These are phyloP conservation scores for Anisognathus igniventris DNA, from an alignment of 2,797 vertebrate genomes.

Conservation along the genomic window DNA sequence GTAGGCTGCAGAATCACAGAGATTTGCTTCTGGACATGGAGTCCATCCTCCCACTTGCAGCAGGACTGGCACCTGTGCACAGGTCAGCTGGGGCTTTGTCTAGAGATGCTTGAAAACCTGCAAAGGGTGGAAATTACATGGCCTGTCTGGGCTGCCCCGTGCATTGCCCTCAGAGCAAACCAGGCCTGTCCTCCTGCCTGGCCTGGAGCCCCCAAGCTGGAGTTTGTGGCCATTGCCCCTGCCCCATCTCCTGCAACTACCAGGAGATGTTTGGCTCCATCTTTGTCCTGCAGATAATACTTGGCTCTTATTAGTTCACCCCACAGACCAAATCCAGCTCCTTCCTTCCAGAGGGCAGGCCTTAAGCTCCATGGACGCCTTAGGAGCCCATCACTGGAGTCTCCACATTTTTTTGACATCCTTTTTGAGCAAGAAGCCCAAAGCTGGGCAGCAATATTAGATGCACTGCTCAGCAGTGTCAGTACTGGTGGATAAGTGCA, in stretches of 20 bases:
- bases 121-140: not conserved
- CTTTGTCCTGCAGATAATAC: not conserved
- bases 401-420: not conserved
- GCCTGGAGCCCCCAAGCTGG: not conserved
- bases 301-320: not conserved
- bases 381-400: not conserved
- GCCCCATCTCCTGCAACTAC: not conserved
- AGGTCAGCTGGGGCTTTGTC: not conserved
- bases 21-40: not conserved
- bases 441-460: not conserved
- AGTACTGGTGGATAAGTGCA: fast-evolving
- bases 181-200: not conserved
- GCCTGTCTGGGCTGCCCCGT: not conserved
- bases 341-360: not conserved
- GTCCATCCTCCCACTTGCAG: not conserved
- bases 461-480: not conserved
- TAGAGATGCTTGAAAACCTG: not conserved
- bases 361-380: not conserved
- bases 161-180: not conserved
- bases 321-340: not conserved
- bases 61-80: not conserved
- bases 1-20: not conserved
- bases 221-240: not conserved
- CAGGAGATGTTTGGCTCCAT: not conserved
- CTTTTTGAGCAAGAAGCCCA: not conserved